Conservation (phyloP, 2,797 vertebrate species). For the Parambassis ranga region DNA sequence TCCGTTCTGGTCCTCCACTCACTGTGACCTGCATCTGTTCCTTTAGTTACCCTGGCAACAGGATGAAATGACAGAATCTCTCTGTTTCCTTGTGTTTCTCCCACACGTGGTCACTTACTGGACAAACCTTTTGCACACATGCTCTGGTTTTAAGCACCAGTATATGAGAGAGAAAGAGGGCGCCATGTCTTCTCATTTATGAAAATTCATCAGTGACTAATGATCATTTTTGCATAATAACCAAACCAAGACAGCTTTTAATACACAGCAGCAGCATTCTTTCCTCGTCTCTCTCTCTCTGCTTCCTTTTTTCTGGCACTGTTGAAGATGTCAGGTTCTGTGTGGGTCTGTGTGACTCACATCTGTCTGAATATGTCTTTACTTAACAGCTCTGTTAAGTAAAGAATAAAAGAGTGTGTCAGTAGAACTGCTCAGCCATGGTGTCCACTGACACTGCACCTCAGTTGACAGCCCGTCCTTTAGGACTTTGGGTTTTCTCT, state of each 20-base stretch:
- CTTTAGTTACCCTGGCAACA: slow-evolving; percentile 91
- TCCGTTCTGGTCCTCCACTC: slow-evolving; percentile 70
- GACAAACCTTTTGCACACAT: neutral
- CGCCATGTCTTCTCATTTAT: neutral
- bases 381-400: too few relatives aligned
- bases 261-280: neutral
- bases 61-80: slow-evolving; percentile 68
- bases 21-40: slow-evolving; percentile 89
- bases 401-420: too few relatives aligned
- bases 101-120: slow-evolving; percentile 32
- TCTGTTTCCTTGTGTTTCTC: slow-evolving; percentile 25
- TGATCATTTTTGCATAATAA: neutral
- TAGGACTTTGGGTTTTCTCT: too few relatives aligned
- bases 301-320: too few relatives aligned
- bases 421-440: too few relatives aligned
- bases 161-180: too few relatives aligned
- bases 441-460: too few relatives aligned
- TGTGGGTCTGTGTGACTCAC: too few relatives aligned
- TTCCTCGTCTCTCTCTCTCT: neutral
- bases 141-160: neutral
- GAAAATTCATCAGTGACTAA: neutral
- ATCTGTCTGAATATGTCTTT: too few relatives aligned
- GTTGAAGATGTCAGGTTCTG: too few relatives aligned
- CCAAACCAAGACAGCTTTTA: neutral
- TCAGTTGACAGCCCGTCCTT: too few relatives aligned